These are phyloP conservation scores for Pseudomyrmex gracilis DNA, from an alignment of 1,140 invertebrate genomes.

Conservation along the genomic window DNA sequence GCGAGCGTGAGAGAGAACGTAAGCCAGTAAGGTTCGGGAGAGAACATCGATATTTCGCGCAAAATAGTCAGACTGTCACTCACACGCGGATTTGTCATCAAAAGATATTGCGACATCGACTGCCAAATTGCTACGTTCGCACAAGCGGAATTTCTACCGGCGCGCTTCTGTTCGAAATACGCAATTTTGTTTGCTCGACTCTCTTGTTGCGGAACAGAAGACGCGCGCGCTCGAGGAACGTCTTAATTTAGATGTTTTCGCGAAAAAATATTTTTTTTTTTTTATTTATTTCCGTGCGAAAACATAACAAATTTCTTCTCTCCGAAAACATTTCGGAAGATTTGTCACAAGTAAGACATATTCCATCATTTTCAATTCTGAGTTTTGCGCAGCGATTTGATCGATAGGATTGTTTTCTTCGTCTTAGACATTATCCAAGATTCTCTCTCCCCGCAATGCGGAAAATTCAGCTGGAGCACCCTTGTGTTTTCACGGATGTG, in stretches of 20 bases:
- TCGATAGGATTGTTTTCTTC: not conserved
- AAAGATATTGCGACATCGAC: not conserved
- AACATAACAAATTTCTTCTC: no score
- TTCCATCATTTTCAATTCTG: not conserved
- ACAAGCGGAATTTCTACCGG: constrained; percentile 28
- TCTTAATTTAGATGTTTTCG: constrained; percentile 28
- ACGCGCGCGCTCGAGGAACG: not conserved
- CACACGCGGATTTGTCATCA: constrained; percentile 2
- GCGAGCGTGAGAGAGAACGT: not conserved
- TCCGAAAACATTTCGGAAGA: not conserved
- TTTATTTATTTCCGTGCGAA: not conserved
- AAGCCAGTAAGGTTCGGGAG: not conserved
- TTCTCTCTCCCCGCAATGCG: constrained; percentile 25
- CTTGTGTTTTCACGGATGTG: not conserved
- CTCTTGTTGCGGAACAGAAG: not conserved
- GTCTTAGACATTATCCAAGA: not conserved
- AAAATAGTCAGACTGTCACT: constrained; percentile 7
- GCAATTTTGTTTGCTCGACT: constrained; percentile 20
- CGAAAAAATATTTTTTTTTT: constrained; percentile 42
- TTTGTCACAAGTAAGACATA: not conserved
- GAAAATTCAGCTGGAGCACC: not conserved
- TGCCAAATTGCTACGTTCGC: constrained; percentile 47
- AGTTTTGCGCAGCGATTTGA: not conserved
- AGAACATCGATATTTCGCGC: constrained; percentile 11
- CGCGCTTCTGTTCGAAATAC: constrained; percentile 11